A percentile compares a stretch with the other conserved stretches of the same genome.
phyloP scores from a whole-genome alignment of 2,797 vertebrate genomes.

The Protonibea diacanthus region DNA sequence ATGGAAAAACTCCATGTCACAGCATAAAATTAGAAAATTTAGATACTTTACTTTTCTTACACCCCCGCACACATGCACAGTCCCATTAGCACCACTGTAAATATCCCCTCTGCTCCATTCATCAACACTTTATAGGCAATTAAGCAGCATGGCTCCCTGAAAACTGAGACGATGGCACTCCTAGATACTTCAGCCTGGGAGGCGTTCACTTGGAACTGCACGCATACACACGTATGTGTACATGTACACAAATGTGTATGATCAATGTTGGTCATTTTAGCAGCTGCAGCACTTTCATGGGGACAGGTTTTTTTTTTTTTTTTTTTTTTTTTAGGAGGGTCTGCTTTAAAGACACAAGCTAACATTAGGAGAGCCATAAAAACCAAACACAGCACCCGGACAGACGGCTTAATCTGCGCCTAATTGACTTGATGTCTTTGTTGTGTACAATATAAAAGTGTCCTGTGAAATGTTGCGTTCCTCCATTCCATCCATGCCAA shows the following conservation, averaged over 20 bases:
- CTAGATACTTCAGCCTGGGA: slow-evolving; percentile 37
- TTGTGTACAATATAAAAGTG: slow-evolving; percentile 20
- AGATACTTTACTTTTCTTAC: slow-evolving; percentile 16
- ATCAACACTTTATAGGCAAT: slow-evolving; percentile 82
- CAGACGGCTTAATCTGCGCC: slow-evolving; percentile 53
- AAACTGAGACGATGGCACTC: slow-evolving; percentile 45
- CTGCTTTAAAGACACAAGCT: slow-evolving; percentile 17
- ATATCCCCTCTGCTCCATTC: slow-evolving; percentile 69
- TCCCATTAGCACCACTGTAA: slow-evolving; percentile 69
- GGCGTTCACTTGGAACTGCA: slow-evolving; percentile 26
- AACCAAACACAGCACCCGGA: slow-evolving; percentile 25
- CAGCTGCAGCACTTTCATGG: slow-evolving; percentile 39
- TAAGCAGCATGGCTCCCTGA: slow-evolving; percentile 69
- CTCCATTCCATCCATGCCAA: slow-evolving; percentile 21
- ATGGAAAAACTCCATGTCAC: slow-evolving; percentile 26
- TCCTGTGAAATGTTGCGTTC: slow-evolving; percentile 6
- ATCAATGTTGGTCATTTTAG: slow-evolving; percentile 39
- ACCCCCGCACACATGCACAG: slow-evolving; percentile 16
- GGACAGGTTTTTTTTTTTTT: not conserved
- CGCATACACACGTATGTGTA: slow-evolving; percentile 23
- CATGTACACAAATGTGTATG: slow-evolving; percentile 19
- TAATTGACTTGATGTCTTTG: slow-evolving; percentile 60
- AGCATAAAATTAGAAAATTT: slow-evolving; percentile 32
- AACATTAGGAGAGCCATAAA: slow-evolving; percentile 49
- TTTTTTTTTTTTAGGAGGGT: slow-evolving; percentile 33